These are phyloP conservation scores for Numida meleagris DNA, from an alignment of 2,113 vertebrate genomes.

Conservation along the genomic window DNA sequence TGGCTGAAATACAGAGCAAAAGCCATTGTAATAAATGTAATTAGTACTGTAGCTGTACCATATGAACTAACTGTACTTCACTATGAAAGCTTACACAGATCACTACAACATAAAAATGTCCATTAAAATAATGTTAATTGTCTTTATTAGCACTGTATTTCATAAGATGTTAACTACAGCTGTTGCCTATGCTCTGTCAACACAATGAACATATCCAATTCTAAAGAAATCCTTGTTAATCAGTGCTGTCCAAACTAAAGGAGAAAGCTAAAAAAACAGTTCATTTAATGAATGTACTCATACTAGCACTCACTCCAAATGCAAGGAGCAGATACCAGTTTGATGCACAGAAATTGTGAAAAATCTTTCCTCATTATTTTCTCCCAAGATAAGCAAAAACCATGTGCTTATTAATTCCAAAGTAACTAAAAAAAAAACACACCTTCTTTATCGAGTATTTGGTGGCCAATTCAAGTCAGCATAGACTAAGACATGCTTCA, in stretches of 20 bases:
- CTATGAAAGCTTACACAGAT: constrained; percentile 55
- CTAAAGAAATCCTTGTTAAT: constrained; percentile 16
- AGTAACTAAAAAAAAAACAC: not conserved
- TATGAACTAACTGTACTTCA: constrained; percentile 40
- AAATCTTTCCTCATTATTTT: not conserved
- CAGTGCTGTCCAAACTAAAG: constrained; percentile 3
- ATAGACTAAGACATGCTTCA: not conserved
- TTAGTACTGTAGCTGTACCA: constrained; percentile 17
- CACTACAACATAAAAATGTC: constrained; percentile 62
- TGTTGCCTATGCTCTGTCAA: constrained; percentile 15
- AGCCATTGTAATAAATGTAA: constrained; percentile 49
- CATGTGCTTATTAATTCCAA: not conserved
- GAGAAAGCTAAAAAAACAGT: not conserved
- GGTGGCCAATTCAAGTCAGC: not conserved
- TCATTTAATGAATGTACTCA: not conserved
- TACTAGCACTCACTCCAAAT: not conserved
- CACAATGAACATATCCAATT: not conserved
- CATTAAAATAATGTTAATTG: constrained; percentile 64
- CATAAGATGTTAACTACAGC: constrained; percentile 49
- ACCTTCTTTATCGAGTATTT: not conserved
- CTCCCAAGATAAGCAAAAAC: not conserved
- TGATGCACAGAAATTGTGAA: not conserved
- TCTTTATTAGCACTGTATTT: constrained; percentile 65
- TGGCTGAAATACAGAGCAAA: constrained; percentile 29
- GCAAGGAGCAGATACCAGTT: not conserved